Evolutionary conservation across 2,113 vertebrate species (phyloP).

Genomic region (Stictonetta naevosa): DNA sequence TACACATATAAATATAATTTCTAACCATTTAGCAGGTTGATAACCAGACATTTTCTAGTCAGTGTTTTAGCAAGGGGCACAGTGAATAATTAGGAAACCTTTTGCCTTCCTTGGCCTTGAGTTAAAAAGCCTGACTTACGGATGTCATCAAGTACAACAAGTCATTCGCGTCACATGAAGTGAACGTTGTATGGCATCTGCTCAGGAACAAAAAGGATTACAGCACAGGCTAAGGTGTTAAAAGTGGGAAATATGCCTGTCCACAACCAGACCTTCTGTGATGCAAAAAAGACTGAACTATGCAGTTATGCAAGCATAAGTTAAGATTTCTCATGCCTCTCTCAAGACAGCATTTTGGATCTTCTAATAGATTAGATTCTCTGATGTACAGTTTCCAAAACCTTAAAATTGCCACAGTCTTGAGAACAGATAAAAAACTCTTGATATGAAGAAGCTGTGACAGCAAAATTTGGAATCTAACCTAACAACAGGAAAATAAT

Average conservation of each 20-base stretch:
- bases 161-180: neutral
- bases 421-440: neutral
- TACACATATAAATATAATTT: neutral
- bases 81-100: neutral
- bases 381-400: neutral
- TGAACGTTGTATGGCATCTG: neutral
- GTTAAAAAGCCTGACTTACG: neutral
- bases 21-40: neutral
- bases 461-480: neutral
- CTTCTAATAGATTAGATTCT: neutral
- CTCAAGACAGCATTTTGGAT: neutral
- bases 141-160: neutral
- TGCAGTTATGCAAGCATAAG: neutral
- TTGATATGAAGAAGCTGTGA: neutral
- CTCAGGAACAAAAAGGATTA: neutral
- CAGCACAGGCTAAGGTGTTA: neutral
- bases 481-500: accelerated
- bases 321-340: neutral
- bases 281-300: neutral
- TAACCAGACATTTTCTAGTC: neutral
- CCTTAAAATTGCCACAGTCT: neutral
- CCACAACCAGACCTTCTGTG: neutral
- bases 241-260: neutral
- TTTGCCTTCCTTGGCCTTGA: neutral
- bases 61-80: neutral